These are phyloP conservation scores for Eulemur macaco DNA, from an alignment of 2,113 vertebrate species.

Conservation along the genomic window DNA sequence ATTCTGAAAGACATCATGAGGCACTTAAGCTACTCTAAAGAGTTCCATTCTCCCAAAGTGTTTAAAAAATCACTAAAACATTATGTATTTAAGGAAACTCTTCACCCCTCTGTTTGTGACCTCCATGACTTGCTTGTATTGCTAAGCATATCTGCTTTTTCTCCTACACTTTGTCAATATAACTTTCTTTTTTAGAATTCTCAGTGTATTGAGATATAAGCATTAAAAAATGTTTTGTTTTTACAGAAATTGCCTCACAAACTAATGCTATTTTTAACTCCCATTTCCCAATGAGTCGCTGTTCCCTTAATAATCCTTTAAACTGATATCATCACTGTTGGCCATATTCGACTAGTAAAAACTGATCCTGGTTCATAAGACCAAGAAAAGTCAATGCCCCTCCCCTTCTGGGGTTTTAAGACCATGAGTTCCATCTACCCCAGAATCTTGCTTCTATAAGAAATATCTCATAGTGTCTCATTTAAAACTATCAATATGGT, in stretches of 20 bases:
- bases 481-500: neutral
- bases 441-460: neutral
- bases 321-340: neutral
- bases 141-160: neutral
- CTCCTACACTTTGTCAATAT: neutral
- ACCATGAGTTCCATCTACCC: neutral
- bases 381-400: neutral
- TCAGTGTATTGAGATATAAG: neutral
- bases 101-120: neutral
- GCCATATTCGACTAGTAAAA: neutral
- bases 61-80: neutral
- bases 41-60: neutral
- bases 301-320: neutral
- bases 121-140: neutral
- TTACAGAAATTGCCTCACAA: neutral
- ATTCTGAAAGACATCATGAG: neutral
- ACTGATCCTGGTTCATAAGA: neutral
- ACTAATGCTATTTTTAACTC: neutral
- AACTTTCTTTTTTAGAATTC: neutral
- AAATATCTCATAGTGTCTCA: neutral
- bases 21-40: neutral
- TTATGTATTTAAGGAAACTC: neutral
- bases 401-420: neutral
- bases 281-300: neutral
- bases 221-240: neutral